Base-by-base conservation (phyloP, 2,797 vertebrate species). In the Peromyscus aztecus region DNA sequence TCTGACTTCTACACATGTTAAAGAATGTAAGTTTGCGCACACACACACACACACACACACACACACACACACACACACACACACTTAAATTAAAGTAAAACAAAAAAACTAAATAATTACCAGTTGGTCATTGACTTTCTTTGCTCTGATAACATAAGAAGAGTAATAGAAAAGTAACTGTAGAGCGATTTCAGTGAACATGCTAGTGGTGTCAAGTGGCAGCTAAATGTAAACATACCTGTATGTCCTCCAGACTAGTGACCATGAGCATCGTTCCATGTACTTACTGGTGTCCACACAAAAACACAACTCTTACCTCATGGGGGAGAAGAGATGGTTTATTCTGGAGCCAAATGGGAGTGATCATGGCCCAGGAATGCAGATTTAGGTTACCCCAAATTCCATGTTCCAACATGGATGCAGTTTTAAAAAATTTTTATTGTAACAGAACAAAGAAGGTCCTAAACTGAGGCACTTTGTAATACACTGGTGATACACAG, bases 71-170 rank as follows among this genome's bases (percentile, higher is more conserved):
- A 49, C 49, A 49, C 49, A 49, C 49, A 52, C 49, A 52, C 49
- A 52, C 49, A 52, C 12, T 52, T 52, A 52, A 52, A 13, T 52
- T 12, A 52, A 52, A 13, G 24, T 24, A 55, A 71, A 87, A 88
- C 65, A 37, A 90, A 91, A 94, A 27, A 63, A 13, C 91, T 77
- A 31, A 89, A 89, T 80, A 94, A 96, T 90, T 76, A 90, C 6
- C n/a, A 83, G 13, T 80, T 90, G 34, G 46, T 63, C 73, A 83
- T 6, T 91, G 82, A 92, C 46, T 94, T 81, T 90, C 82, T 81
- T 52, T 61, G 67, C 82, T 81, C 43, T 61, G 67, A 31, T 85
- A 87, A 91, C 23, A 61, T 14, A 89, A 4, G 43, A 78, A 91
- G 23, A n/a, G 46, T 55, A 95, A 86, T 7, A 75, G 24, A 93